Percentiles rank a stretch among this genome's conserved stretches.
These are phyloP conservation scores for Gasterosteus nipponicus DNA, from an alignment of 2,113 vertebrate genomes.

Conservation along the genomic window DNA sequence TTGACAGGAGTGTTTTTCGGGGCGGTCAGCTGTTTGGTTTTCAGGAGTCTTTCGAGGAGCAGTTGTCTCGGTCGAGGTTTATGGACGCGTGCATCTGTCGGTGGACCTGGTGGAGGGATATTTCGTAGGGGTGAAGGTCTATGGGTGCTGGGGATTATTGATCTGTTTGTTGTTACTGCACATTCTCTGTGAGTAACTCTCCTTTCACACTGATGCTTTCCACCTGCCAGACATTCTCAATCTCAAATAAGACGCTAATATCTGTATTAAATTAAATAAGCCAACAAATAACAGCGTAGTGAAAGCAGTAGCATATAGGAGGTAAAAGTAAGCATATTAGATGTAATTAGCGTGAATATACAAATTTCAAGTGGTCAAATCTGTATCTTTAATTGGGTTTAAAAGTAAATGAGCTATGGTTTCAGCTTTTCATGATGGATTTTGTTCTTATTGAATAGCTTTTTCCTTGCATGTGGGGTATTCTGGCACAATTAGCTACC, in stretches of 20 bases:
- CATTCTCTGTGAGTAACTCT: not conserved
- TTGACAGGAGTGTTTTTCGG: slow-evolving; percentile 64
- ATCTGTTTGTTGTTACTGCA: slow-evolving; percentile 8
- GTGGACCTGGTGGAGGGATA: slow-evolving; percentile 6
- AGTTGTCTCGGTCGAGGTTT: slow-evolving; percentile 51
- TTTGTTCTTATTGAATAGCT: no score
- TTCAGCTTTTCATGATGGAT: not conserved
- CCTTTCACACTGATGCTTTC: not conserved
- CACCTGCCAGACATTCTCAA: no score
- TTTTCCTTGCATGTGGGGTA: no score
- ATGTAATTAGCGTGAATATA: not conserved
- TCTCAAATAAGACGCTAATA: no score
- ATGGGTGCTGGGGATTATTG: slow-evolving; percentile 1
- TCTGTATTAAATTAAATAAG: no score
- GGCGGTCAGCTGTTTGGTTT: slow-evolving; percentile 71
- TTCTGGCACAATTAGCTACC: not conserved
- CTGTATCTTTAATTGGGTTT: not conserved
- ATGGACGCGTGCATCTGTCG: slow-evolving; percentile 50
- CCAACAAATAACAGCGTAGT: not conserved
- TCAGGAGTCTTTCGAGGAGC: slow-evolving; percentile 55
- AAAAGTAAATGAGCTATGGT: not conserved
- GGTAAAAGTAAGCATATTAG: not conserved
- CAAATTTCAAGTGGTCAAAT: not conserved
- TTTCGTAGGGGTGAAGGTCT: not conserved
- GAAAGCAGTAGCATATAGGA: not conserved